Conservation (phyloP, 35 echinoderm and acorn worm genomes). For the Hemicentrotus pulcherrimus region DNA sequence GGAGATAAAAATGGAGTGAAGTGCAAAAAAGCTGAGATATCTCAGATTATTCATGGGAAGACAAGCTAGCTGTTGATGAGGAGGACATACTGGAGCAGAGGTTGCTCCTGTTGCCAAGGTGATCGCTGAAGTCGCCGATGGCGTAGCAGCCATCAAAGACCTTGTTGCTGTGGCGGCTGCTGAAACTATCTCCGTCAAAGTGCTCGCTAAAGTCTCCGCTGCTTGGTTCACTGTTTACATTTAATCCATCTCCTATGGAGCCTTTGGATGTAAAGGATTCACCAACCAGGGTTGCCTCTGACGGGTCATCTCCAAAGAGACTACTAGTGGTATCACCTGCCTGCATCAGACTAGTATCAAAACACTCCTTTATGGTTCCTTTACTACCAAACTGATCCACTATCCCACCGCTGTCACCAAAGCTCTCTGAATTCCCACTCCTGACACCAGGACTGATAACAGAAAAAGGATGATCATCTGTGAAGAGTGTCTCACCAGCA, state of each 20-base stretch:
- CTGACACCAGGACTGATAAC: neutral
- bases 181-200: slow-evolving; percentile 24
- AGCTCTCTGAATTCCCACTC: neutral
- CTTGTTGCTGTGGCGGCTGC: slow-evolving; percentile 39
- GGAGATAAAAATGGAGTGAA: neutral
- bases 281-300: neutral
- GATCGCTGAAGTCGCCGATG: slow-evolving; percentile 48
- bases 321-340: neutral
- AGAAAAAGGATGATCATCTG: neutral
- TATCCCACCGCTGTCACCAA: slow-evolving; percentile 2
- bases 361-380: neutral
- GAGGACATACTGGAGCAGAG: slow-evolving; percentile 62
- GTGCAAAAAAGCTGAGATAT: neutral
- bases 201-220: slow-evolving; percentile 24
- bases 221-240: neutral
- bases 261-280: neutral
- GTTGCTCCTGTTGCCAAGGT: slow-evolving; percentile 45
- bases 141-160: slow-evolving; percentile 47
- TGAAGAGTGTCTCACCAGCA: slow-evolving; percentile 27
- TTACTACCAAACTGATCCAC: neutral
- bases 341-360: neutral
- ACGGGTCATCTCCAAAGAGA: neutral
- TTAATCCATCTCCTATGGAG: neutral
- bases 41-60: slow-evolving; percentile 50
- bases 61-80: slow-evolving; percentile 61